A percentile compares a stretch with the other conserved stretches of the same genome.
Evolutionary conservation across 92 coral and sea anemone genomes (phyloP).

Genomic region (Plumapathes pennacea): DNA sequence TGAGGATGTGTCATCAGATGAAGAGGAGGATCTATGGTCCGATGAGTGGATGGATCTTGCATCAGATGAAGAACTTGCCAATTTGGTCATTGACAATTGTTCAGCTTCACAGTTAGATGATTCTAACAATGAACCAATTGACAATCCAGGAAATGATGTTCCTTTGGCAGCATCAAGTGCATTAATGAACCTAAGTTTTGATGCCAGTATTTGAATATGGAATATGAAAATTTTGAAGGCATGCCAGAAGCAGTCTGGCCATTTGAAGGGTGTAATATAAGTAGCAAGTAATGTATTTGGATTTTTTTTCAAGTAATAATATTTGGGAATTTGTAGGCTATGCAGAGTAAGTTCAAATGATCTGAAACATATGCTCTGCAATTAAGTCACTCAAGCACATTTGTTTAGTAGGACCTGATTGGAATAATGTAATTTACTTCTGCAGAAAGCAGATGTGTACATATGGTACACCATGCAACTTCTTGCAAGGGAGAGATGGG

Average conservation of each 20-base stretch:
- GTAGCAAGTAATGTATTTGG: no score
- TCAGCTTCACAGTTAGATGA: constrained; percentile 24
- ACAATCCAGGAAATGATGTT: constrained; percentile 12
- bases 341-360: no score
- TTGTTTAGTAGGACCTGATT: no score
- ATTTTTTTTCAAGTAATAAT: no score
- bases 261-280: background rate
- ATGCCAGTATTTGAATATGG: constrained; percentile 12
- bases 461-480: no score
- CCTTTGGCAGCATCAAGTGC: constrained; percentile 10
- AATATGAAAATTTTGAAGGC: background rate
- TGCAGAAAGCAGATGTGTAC: no score
- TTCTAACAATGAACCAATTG: constrained; percentile 17
- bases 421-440: no score
- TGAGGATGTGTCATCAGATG: constrained; percentile 37
- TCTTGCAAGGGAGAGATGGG: no score
- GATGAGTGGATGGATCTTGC: constrained; percentile 38
- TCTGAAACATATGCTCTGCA: no score
- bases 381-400: no score
- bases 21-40: constrained; percentile 14
- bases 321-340: no score
- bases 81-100: constrained; percentile 32
- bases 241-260: background rate
- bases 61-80: constrained; percentile 29
- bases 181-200: constrained; percentile 22